Evolutionary conservation across 2,888 invertebrate species (phyloP).

Genomic region (Torymus aiolomorphi): DNA sequence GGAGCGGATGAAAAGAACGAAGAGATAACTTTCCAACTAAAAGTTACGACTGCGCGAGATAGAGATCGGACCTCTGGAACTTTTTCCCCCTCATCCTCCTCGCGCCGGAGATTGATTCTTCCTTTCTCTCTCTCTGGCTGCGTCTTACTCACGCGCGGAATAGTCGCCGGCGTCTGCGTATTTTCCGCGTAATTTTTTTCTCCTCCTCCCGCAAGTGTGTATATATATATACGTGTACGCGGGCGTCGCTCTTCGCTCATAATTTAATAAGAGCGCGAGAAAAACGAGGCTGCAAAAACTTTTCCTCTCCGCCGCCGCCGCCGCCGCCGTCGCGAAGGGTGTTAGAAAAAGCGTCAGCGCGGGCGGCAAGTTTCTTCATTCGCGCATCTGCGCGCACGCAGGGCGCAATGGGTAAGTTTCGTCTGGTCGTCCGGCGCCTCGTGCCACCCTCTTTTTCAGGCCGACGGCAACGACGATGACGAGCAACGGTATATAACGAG

Average conservation of each 20-base stretch:
- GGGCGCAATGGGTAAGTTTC: constrained; percentile 24
- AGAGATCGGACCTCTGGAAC: constrained; percentile 47
- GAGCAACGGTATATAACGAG: constrained; percentile 6
- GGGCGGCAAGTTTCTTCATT: constrained; percentile 54
- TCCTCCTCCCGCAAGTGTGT: neutral
- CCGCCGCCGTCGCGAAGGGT: neutral
- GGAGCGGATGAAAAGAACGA: constrained; percentile 47
- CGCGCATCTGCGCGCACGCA: constrained; percentile 52
- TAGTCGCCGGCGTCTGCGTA: constrained; percentile 19
- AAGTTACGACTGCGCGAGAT: constrained; percentile 50
- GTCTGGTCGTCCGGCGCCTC: neutral
- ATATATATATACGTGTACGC: constrained; percentile 6
- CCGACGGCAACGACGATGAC: neutral
- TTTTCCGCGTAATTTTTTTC: constrained; percentile 41
- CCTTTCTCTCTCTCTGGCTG: constrained; percentile 24
- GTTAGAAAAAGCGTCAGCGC: constrained; percentile 44
- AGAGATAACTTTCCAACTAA: constrained; percentile 56
- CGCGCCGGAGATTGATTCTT: constrained; percentile 55
- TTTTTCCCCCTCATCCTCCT: constrained; percentile 33
- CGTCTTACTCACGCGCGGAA: neutral
- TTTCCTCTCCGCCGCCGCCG: constrained; percentile 5
- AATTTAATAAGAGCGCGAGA: constrained; percentile 55
- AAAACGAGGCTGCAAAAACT: constrained; percentile 28
- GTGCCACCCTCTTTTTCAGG: neutral
- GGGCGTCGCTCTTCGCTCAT: constrained; percentile 51